A percentile compares a stretch with the other conserved stretches of the same genome.
These are phyloP conservation scores for Clepsis dumicolana DNA, from an alignment of 2,888 invertebrate species.

Conservation along the genomic window DNA sequence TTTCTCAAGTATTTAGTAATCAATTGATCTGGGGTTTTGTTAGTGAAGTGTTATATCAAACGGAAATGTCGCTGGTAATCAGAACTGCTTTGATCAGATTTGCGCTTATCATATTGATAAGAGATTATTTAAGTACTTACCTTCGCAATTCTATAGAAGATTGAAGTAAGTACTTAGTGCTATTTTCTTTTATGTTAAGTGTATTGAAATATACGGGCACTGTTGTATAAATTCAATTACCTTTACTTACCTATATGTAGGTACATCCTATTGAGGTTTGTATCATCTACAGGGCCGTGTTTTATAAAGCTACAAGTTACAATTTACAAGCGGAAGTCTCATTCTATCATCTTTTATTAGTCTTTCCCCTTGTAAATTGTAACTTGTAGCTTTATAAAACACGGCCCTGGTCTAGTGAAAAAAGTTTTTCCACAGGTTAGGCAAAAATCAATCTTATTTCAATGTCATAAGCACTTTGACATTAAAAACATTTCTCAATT, in stretches of 20 bases:
- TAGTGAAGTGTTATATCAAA: conserved; percentile 37
- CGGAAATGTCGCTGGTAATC: conserved; percentile 55
- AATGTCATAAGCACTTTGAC: no score
- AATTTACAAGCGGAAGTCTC: no score
- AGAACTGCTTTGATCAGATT: conserved; percentile 65
- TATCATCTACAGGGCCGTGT: no score
- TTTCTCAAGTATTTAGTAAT: conserved; percentile 1
- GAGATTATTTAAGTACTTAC: conserved; percentile 30
- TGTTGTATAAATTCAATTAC: background rate
- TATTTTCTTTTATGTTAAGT: background rate
- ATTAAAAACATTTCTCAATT: no score
- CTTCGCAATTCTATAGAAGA: background rate
- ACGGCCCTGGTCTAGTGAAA: no score
- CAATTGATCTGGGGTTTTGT: conserved; percentile 23
- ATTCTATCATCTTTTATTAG: no score
- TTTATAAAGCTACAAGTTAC: no score
- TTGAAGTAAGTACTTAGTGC: background rate
- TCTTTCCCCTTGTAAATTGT: no score
- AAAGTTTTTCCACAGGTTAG: no score
- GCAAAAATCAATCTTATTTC: no score
- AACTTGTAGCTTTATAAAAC: no score
- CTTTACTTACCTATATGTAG: background rate
- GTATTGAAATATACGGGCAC: background rate
- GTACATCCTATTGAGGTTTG: no score
- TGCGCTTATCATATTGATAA: conserved; percentile 50